These are phyloP conservation scores for Poecilia gillii DNA, from an alignment of 2,797 vertebrate species.

Conservation along the genomic window DNA sequence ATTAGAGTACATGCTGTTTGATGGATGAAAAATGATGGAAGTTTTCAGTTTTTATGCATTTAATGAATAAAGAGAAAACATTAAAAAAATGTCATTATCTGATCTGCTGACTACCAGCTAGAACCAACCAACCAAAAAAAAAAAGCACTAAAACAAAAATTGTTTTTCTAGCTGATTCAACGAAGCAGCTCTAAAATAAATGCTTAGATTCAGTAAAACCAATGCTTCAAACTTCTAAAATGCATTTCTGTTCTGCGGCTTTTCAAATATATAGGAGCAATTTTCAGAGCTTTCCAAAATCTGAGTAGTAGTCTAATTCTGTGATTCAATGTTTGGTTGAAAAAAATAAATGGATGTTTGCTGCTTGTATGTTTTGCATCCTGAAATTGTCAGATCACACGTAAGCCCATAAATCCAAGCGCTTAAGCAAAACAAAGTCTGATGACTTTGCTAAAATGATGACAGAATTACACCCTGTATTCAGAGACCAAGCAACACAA, in stretches of 20 bases:
- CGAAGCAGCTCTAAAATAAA: not conserved
- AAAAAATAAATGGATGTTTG: constrained; percentile 11
- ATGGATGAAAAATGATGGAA: too few relatives aligned
- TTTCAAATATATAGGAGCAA: too few relatives aligned
- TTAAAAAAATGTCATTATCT: not conserved
- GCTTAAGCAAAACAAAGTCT: constrained; percentile 38
- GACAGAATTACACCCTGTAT: constrained; percentile 46
- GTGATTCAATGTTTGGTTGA: constrained; percentile 18
- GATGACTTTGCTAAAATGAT: constrained; percentile 15
- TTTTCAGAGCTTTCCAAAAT: not conserved
- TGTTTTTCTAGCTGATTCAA: not conserved
- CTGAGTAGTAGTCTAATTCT: not conserved
- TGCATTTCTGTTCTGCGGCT: not conserved
- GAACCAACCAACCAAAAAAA: not conserved
- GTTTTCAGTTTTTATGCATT: too few relatives aligned
- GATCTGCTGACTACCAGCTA: not conserved
- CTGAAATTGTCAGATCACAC: constrained; percentile 18
- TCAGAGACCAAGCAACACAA: constrained; percentile 43
- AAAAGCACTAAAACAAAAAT: too few relatives aligned
- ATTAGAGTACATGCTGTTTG: not conserved
- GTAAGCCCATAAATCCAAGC: constrained; percentile 11
- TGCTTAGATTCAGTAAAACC: not conserved
- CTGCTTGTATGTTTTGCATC: constrained; percentile 21
- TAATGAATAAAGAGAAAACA: too few relatives aligned
- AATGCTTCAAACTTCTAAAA: not conserved